A percentile compares a stretch with the other conserved stretches of the same genome.
These are phyloP conservation scores for Paracyclopina nana DNA, from an alignment of 1,140 invertebrate genomes.

Conservation along the genomic window DNA sequence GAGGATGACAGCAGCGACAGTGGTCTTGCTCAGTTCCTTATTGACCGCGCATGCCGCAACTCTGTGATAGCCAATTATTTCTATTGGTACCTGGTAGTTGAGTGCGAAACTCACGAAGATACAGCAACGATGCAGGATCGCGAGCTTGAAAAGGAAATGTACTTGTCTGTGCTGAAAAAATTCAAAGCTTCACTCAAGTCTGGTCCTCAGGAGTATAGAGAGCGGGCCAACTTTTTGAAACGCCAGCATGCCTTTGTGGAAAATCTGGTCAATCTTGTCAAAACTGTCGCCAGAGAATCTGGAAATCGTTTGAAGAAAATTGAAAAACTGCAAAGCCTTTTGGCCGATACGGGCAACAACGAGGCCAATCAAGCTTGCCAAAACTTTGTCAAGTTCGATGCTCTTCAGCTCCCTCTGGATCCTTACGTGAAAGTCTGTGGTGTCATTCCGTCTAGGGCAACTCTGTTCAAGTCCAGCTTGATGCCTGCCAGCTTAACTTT, in stretches of 20 bases:
- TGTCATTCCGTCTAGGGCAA: conserved; percentile 36
- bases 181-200: conserved; percentile 42
- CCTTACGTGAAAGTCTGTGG: conserved; percentile 53
- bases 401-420: conserved; percentile 80
- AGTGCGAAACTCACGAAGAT: conserved; percentile 38
- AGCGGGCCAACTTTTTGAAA: conserved; percentile 43
- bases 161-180: conserved; percentile 63
- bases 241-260: conserved; percentile 78
- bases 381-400: conserved; percentile 77
- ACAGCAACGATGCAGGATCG: conserved; percentile 29
- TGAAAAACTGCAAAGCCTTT: conserved; percentile 58
- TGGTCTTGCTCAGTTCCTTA: conserved; percentile 76
- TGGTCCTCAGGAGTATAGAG: conserved; percentile 44
- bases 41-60: conserved; percentile 69
- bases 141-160: conserved; percentile 56
- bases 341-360: conserved; percentile 49
- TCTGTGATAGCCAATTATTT: conserved; percentile 80
- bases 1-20: conserved; percentile 18
- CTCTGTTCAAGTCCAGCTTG: conserved; percentile 83
- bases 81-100: conserved; percentile 78
- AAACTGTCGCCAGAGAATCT: conserved; percentile 68
- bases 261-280: conserved; percentile 70
- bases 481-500: conserved; percentile 96
- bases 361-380: conserved; percentile 26
- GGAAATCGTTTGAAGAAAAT: conserved; percentile 79